Evolutionary conservation across 2,888 invertebrate genomes (phyloP).

Genomic region (Odontocerum albicorne): DNA sequence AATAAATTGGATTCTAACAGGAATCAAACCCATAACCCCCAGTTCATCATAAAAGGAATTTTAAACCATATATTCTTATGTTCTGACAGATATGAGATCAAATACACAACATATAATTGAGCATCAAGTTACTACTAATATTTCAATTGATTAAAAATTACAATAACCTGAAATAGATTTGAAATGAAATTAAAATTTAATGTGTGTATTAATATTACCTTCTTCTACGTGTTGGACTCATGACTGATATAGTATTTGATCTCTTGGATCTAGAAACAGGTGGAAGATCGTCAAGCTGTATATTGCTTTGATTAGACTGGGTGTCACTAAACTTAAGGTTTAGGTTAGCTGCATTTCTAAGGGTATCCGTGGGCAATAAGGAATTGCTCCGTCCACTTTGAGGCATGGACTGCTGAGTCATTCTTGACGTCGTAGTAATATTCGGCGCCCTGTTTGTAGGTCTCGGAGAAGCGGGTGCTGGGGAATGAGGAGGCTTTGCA

Average conservation of each 20-base stretch:
- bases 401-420: constrained; percentile 20
- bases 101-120: background rate
- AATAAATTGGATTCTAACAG: no score
- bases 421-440: constrained; percentile 21
- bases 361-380: constrained; percentile 35
- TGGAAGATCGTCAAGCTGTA: constrained; percentile 53
- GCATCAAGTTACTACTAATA: background rate
- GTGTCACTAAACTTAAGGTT: constrained; percentile 35
- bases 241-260: constrained; percentile 86
- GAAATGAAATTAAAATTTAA: background rate
- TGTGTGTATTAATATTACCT: constrained; percentile 20
- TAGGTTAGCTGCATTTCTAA: constrained; percentile 39
- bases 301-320: constrained; percentile 40
- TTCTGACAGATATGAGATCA: no score
- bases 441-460: constrained; percentile 37
- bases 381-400: constrained; percentile 25
- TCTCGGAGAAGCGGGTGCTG: constrained; percentile 61
- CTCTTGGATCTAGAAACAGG: constrained; percentile 58
- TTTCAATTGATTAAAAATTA: background rate
- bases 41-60: no score
- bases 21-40: no score
- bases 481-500: constrained; percentile 65
- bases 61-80: no score
- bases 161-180: background rate
- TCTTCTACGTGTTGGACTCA: constrained; percentile 65